Conservation (phyloP, 2,113 vertebrate genomes). For the Catagonus wagneri region DNA sequence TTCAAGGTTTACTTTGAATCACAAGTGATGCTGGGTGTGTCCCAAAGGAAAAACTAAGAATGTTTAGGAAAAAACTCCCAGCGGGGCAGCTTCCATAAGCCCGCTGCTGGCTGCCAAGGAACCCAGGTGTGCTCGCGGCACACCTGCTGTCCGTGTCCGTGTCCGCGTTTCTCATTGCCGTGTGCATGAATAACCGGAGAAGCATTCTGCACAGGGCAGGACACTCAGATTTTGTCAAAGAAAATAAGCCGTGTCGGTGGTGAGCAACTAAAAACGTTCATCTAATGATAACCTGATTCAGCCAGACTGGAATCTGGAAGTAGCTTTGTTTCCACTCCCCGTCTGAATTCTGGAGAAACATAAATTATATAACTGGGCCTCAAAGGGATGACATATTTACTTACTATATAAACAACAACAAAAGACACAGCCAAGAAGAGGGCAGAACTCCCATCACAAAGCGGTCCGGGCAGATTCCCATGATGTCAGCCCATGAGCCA, state of each 20-base stretch:
- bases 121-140: background rate
- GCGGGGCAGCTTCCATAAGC: background rate
- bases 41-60: background rate
- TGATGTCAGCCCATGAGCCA: constrained; percentile 53
- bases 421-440: background rate
- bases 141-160: fast-evolving
- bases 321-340: background rate
- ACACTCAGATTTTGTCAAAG: background rate
- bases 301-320: constrained; percentile 1
- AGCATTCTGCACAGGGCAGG: too few relatives aligned
- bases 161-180: background rate
- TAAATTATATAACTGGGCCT: constrained; percentile 47
- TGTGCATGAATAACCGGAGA: fast-evolving
- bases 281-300: background rate
- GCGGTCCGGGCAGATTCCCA: constrained; percentile 55
- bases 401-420: constrained; percentile 75
- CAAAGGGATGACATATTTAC: constrained; percentile 61
- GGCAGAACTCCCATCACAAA: background rate
- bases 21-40: background rate
- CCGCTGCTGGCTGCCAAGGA: fast-evolving
- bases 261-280: background rate
- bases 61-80: background rate
- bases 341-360: background rate
- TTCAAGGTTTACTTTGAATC: background rate
- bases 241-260: background rate